A percentile compares a stretch with the other conserved stretches of the same genome.
Conservation (phyloP, 2,797 vertebrate species). For the Gymnopithys bicolor region DNA sequence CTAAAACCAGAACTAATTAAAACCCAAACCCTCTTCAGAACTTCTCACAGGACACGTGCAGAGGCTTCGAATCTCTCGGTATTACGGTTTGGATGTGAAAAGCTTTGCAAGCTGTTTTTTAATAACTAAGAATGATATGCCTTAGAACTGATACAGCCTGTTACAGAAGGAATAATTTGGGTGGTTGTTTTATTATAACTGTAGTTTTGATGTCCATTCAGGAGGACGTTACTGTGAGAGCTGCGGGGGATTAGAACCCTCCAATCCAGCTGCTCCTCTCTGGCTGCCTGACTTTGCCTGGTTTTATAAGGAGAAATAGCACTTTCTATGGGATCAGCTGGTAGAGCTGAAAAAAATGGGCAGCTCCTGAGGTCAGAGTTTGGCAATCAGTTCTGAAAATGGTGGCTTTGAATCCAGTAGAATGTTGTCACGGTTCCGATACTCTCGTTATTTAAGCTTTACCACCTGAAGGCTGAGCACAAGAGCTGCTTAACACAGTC, state of each 20-base stretch:
- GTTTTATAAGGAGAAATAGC: neutral
- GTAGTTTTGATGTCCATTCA: neutral
- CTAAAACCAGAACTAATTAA: neutral
- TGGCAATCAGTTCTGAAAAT: slow-evolving; percentile 55
- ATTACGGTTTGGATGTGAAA: neutral
- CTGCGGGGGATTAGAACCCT: neutral
- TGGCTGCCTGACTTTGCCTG: neutral
- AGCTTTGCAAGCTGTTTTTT: neutral
- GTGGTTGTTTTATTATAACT: neutral
- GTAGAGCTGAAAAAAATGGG: slow-evolving; percentile 4
- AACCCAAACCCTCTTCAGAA: neutral
- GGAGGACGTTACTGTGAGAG: neutral
- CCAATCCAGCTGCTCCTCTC: neutral
- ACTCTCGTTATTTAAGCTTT: slow-evolving; percentile 1
- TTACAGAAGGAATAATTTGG: neutral
- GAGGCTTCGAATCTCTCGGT: neutral
- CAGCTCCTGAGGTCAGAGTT: slow-evolving; percentile 46
- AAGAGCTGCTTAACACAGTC: slow-evolving; percentile 36
- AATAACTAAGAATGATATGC: neutral
- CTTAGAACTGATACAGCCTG: neutral
- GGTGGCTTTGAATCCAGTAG: slow-evolving; percentile 53
- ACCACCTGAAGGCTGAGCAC: slow-evolving; percentile 54
- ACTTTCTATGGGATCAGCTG: slow-evolving; percentile 31
- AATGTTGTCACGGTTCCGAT: slow-evolving; percentile 45
- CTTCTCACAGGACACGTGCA: neutral